Conservation (phyloP, 2,113 vertebrate genomes). For the Lynx canadensis region DNA sequence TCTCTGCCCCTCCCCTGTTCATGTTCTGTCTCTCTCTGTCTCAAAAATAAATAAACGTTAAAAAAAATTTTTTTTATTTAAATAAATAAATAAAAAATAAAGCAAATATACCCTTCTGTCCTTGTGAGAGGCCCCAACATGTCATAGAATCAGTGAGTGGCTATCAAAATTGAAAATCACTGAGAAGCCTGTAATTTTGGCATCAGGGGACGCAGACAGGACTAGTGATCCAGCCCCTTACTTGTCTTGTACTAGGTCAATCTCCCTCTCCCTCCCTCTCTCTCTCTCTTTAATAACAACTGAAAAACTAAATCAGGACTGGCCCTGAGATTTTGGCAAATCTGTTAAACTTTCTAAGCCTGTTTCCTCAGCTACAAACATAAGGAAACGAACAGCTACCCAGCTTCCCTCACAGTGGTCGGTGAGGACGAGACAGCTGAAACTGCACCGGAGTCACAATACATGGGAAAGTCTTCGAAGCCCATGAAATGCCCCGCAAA, state of each 20-base stretch:
- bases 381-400: neutral
- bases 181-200: neutral
- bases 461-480: neutral
- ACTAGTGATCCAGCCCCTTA: neutral
- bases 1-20: too few species aligned
- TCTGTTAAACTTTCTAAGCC: neutral
- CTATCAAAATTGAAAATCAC: neutral
- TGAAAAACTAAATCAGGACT: neutral
- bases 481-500: neutral
- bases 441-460: neutral
- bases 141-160: neutral
- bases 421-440: neutral
- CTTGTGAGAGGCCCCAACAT: neutral
- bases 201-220: neutral
- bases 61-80: too few species aligned
- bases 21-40: too few species aligned
- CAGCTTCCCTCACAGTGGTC: neutral
- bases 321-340: neutral
- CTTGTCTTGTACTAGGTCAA: neutral
- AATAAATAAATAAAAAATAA: too few species aligned
- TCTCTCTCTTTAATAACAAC: neutral
- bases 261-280: neutral
- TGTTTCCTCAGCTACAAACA: neutral
- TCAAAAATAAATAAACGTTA: too few species aligned
- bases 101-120: neutral